Base-by-base conservation (phyloP, 30 jellyfish, hydroid and myxozoan genomes). In the Aurelia coerulea region DNA sequence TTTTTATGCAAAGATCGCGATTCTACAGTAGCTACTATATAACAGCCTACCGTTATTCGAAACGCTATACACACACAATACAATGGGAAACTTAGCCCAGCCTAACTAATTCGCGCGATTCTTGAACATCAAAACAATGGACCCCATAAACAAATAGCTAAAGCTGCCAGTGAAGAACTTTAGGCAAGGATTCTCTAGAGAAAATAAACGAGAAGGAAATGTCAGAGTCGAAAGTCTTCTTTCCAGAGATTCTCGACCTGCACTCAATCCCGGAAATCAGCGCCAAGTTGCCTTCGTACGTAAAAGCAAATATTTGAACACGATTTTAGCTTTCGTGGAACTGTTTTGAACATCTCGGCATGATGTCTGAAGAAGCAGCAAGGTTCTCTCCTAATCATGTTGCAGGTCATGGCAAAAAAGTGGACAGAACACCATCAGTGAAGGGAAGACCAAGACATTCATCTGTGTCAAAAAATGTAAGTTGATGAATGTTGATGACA, bases 361-460 rank as follows among this genome's bases (percentile, higher is more conserved):
- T 10, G 9, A 84, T 84, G 93, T 84, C 93, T 11, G 80, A 64
- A 50, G 89, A 79, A 17, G 66, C 82, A 50, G 84, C 62, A 15
- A 68, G 70, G 23, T 13, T 29, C 46, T 73, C 93, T 46, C 83
- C 93, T n/a, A 78, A 58, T 17, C 76, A 71, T 2, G 88, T 58
- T 37, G 42, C 82, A 64, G 51, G 78, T 10, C 88, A 76, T 32
- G 65, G 69, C 31, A 84, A 64, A 39, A 62, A 67, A 3, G 58
- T 84, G 12, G 93, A 84, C 78, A 73, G 93, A 64, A 84, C 51
- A 35, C 68, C 84, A 32, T 73, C 93, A n/a, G 66, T 84, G n/a
- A 73, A 84, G 65, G 93, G 70, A 33, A 72, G 80, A 58, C 76
- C 88, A 15, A 73, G 14, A 19, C 59, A 74, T 17, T 50, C 56